Evolutionary conservation across 2,797 vertebrate species (phyloP), one percentile per base, ranked within the genome.

Genomic region (Oceanodroma leucorhoa): DNA sequence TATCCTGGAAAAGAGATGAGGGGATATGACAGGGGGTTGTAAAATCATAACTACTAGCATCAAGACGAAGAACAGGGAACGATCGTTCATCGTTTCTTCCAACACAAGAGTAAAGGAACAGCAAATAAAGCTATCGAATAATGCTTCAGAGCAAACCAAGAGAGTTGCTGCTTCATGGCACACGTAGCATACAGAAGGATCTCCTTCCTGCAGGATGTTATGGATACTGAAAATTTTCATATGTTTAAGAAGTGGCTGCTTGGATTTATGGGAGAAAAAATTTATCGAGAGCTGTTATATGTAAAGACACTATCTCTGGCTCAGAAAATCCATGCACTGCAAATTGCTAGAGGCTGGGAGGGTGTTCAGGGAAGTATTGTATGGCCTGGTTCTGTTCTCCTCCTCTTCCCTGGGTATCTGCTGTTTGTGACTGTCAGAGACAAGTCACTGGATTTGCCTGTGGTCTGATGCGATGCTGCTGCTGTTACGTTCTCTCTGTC

Each of bases 31-130:
- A 57, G 13, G 38, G 34, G 14, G 23, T 14, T 92, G 60, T 76
- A 84, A 94, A 92, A 66, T 46, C 50, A 36, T 70, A 72, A 69
- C 86, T 95, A 10, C 0, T 12, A 62, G 62, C 62, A 41, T 45
- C 0, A 2, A 70, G 77, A 84, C 3, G 48, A 89, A 79, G 73
- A 90, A 34, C 46, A 41, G 51, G 54, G 32, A 70, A 34, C 0
- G n/a, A 67, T 30, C 40, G 78, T 41, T 82, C 54, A 8, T 83
- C 90, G 83, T 93, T 94, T 95, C 90, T 95, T 89, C 48, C 57
- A 38, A 12, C 8, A 58, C 5, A 4, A 48, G 43, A 81, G 21
- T 82, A 72, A 87, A 90, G 46, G 50, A 65, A 36, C 73, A 58
- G 45, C 46, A 55, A 64, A 72, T 69, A 58, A 86, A 87, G 19